A percentile compares a stretch with the other conserved stretches of the same genome.
phyloP scores from a whole-genome alignment of 2,888 invertebrate species.

The Caenorhabditis afra region DNA sequence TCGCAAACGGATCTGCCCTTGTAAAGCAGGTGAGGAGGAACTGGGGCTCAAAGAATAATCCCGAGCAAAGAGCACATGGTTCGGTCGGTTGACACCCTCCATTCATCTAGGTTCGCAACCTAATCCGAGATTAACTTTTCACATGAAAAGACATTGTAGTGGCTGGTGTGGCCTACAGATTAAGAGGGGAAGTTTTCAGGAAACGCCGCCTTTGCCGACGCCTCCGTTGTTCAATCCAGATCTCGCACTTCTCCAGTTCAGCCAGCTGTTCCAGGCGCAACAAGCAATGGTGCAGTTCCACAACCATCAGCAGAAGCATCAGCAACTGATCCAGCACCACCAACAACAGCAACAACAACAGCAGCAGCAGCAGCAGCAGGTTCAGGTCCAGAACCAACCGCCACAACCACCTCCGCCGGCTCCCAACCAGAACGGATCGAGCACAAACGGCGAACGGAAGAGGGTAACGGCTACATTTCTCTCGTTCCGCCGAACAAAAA shows the following conservation, averaged over 20 bases:
- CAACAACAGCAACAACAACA: slow-evolving; percentile 50
- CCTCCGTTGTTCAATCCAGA: slow-evolving; percentile 50
- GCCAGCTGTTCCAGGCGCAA: slow-evolving; percentile 59
- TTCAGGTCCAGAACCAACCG: slow-evolving; percentile 24
- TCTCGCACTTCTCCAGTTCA: slow-evolving; percentile 52
- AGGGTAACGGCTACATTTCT: slow-evolving; percentile 42
- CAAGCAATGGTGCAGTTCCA: slow-evolving; percentile 58
- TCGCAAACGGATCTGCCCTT: slow-evolving; percentile 13
- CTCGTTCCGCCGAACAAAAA: too few relatives aligned
- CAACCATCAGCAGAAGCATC: slow-evolving; percentile 40
- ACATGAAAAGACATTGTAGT: not conserved
- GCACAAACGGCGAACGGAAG: slow-evolving; percentile 50
- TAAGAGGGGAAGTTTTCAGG: too few relatives aligned
- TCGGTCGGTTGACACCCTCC: not conserved
- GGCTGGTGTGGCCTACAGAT: not conserved
- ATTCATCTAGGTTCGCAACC: not conserved
- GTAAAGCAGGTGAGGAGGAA: slow-evolving; percentile 36
- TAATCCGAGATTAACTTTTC: slow-evolving; percentile 13
- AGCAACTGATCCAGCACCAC: slow-evolving; percentile 50
- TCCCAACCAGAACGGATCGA: not conserved
- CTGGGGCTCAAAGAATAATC: slow-evolving; percentile 18
- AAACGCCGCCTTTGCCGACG: slow-evolving; percentile 48
- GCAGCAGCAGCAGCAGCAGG: slow-evolving; percentile 31
- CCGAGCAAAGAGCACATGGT: slow-evolving; percentile 10
- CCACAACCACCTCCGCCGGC: too few relatives aligned